Percentiles rank a stretch among this genome's conserved stretches.
These are phyloP conservation scores for Bradypus variegatus DNA, from an alignment of 2,797 vertebrate species.

Conservation along the genomic window DNA sequence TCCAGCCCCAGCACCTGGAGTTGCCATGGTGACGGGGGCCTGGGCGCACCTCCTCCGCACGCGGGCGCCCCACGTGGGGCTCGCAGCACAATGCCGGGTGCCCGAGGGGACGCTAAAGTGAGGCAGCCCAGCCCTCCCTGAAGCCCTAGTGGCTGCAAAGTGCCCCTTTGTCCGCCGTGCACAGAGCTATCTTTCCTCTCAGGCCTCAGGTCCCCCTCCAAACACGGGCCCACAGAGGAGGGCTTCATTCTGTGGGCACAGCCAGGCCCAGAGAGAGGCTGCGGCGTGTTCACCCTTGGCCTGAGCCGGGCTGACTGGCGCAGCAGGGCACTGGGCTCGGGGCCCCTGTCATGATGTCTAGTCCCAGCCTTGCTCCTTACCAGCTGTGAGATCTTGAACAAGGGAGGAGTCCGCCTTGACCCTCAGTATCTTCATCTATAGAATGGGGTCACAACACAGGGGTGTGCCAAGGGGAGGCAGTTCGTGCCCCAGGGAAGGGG, in stretches of 20 bases:
- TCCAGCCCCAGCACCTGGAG: conserved; percentile 25
- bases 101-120: background rate
- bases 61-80: background rate
- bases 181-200: background rate
- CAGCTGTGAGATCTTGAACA: background rate
- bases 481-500: background rate
- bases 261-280: background rate
- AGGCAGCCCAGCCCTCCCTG: background rate
- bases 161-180: background rate
- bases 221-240: background rate
- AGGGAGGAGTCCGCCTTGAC: background rate
- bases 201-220: background rate
- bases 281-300: background rate
- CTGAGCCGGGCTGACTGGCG: background rate
- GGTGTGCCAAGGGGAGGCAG: background rate
- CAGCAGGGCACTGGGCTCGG: too few relatives aligned
- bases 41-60: background rate
- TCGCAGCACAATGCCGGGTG: background rate
- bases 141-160: too few relatives aligned
- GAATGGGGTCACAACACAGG: background rate
- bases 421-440: background rate
- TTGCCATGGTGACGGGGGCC: conserved; percentile 67
- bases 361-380: background rate
- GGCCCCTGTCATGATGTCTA: background rate
- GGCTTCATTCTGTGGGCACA: accelerated